Evolutionary conservation across 2,888 invertebrate genomes (phyloP), one percentile per base, ranked within the genome.

Genomic region (Leptinotarsa rubiginosa): DNA sequence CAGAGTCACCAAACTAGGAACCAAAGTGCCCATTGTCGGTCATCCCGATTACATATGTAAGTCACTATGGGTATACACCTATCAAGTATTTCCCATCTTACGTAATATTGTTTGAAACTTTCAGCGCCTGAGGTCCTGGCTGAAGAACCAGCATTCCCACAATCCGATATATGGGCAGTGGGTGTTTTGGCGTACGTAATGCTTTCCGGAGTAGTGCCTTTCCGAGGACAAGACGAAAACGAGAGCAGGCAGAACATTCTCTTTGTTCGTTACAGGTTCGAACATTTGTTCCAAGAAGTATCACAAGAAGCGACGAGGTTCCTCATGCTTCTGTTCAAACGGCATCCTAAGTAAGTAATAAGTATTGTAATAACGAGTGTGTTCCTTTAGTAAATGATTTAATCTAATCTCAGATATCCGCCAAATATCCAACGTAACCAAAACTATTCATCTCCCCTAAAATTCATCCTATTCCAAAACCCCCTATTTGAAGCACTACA

Each of bases 121-220:
- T 80, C 89, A 92, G 95, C 98, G 10, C 98, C 98, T 0, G 98
- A 98, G 88, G 92, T 97, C 77, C 88, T 97, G 66, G 92, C 92
- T 85, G 95, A 96, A 85, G 97, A 97, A 87, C 92, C 94, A 7
- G 94, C 96, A 49, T 95, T 93, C 87, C 95, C 95, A 2, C 96
- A 96, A 87, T 95, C 96, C 3, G 99, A 99, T 88, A 93, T 99
- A 83, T 99, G 99, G 99, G 94, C 96, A 22, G 91, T 99, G 69
- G 99, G 98, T 70, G 96, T 96, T 15, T 89, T 99, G 7, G 91
- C 96, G 0, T 99, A 99, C 89, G 91, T 98, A 62, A 91, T 99
- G 89, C 88, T 99, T 79, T 97, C 97, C 4, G 99, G 98, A 18
- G 93, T 92, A 74, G 94, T 97, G 70, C 97, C 99, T 65, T 99